Conservation (phyloP, 2,113 vertebrate genomes). For the Bungarus multicinctus region DNA sequence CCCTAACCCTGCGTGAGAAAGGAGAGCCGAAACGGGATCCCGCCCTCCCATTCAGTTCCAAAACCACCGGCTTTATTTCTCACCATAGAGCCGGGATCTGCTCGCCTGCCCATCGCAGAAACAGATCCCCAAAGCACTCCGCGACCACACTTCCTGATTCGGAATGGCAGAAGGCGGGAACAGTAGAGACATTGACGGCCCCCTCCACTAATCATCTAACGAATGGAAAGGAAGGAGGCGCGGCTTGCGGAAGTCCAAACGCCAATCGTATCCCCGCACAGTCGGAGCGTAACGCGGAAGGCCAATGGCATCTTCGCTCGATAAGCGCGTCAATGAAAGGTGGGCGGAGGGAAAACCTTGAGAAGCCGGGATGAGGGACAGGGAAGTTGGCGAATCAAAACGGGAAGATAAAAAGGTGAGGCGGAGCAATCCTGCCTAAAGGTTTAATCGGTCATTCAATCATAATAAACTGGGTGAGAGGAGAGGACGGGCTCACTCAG, state of each 20-base stretch:
- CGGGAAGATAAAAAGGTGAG: not conserved
- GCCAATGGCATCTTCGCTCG: not conserved
- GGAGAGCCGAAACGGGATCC: not conserved
- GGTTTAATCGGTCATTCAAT: not conserved
- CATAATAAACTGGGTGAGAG: not conserved
- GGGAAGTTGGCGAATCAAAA: not conserved
- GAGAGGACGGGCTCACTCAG: not conserved
- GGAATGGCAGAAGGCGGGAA: not conserved
- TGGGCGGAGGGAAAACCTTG: too few relatives aligned
- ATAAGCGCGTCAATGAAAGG: not conserved
- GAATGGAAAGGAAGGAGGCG: not conserved
- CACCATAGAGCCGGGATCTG: not conserved
- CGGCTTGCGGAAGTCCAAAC: not conserved
- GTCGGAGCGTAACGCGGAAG: not conserved
- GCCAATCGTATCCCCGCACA: not conserved
- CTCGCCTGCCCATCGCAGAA: not conserved
- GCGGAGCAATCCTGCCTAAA: not conserved
- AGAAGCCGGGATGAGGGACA: not conserved
- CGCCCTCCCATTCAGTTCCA: not conserved
- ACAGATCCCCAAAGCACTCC: not conserved
- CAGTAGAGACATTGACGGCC: not conserved
- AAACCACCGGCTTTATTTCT: not conserved
- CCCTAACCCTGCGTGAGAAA: not conserved
- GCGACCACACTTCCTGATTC: constrained; percentile 19
- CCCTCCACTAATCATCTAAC: not conserved